Evolutionary conservation across 2,888 invertebrate genomes (phyloP), one percentile per base, ranked within the genome.

Genomic region (Xanthorhoe spadicearia): DNA sequence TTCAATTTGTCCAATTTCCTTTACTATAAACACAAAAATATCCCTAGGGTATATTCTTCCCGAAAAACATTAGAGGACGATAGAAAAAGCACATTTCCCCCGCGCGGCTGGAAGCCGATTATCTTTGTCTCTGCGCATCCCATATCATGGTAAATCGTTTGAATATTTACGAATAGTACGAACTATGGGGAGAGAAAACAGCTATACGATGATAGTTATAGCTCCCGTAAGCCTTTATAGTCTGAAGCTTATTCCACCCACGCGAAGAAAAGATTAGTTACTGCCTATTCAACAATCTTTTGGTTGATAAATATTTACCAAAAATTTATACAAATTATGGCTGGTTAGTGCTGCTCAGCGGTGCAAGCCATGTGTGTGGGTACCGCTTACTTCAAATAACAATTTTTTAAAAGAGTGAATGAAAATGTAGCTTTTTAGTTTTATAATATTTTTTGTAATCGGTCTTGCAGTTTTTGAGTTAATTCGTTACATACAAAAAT

Each of bases 1-100:
- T 84, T 85, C 81, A 80, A 82, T 83, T 82, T 82, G 80, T 78
- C 77, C 78, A 77, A 83, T 82, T 82, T 81, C 77, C 80, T 69
- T 72, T 74, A 75, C 76, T 79, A 75, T 79, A 77, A 79, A 74
- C 79, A 79, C 74, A 82, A 83, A 82, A 81, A 83, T 78, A 80
- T 82, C 81, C 80, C 81, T 51, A 68, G 80, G 77, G 81, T 75
- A 72, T 76, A 81, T 74, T 77, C 74, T 70, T 73, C 72, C 75
- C 74, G 67, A 77, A 80, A 83, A 84, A 82, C 80, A 79, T 82
- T 82, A 82, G 77, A 80, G 81, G 72, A 80, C 79, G 72, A 77
- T 80, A 78, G 73, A 75, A 80, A 77, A 82, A 80, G 80, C 68
- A 75, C 78, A 77, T 82, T 82, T 77, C 69, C 73, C 70, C 67